Percentiles rank a stretch among this genome's conserved stretches.
phyloP scores from a whole-genome alignment of 2,797 vertebrate genomes.

The Gila robusta region DNA sequence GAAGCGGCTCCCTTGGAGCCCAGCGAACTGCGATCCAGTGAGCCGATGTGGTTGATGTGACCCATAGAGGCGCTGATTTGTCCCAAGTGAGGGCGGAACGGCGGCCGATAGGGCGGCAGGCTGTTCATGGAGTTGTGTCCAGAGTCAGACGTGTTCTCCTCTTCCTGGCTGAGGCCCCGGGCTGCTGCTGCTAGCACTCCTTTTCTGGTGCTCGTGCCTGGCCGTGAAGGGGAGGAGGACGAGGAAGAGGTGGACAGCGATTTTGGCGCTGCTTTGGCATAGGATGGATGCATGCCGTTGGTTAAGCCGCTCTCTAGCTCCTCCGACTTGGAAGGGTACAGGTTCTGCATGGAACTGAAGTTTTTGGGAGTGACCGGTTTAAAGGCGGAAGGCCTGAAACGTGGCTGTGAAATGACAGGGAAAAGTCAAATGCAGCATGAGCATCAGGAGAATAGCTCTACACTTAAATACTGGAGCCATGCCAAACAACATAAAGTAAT shows the following conservation, averaged over 20 bases:
- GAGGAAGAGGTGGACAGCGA: slow-evolving; percentile 86
- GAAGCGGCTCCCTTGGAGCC: slow-evolving; percentile 75
- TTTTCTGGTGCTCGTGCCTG: slow-evolving; percentile 63
- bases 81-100: slow-evolving; percentile 85
- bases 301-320: slow-evolving; percentile 86
- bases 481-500: slow-evolving; percentile 54
- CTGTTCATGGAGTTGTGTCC: slow-evolving; percentile 94
- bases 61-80: slow-evolving; percentile 96
- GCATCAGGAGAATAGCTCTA: slow-evolving; percentile 7
- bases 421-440: neutral
- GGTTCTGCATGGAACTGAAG: slow-evolving; percentile 94
- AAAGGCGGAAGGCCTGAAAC: slow-evolving; percentile 91
- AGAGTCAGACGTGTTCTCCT: slow-evolving; percentile 86
- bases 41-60: slow-evolving; percentile 95
- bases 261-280: slow-evolving; percentile 74
- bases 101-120: slow-evolving; percentile 87
- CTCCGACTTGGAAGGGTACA: slow-evolving; percentile 88
- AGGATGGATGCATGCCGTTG: slow-evolving; percentile 77
- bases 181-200: slow-evolving; percentile 70
- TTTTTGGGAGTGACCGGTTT: slow-evolving; percentile 89
- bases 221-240: slow-evolving; percentile 82
- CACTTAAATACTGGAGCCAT: slow-evolving; percentile 12
- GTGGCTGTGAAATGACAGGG: slow-evolving; percentile 78
- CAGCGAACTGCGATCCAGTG: slow-evolving; percentile 85
- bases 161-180: slow-evolving; percentile 86